phyloP scores from a whole-genome alignment of 2,888 invertebrate species.

The Herminia tarsipennalis region DNA sequence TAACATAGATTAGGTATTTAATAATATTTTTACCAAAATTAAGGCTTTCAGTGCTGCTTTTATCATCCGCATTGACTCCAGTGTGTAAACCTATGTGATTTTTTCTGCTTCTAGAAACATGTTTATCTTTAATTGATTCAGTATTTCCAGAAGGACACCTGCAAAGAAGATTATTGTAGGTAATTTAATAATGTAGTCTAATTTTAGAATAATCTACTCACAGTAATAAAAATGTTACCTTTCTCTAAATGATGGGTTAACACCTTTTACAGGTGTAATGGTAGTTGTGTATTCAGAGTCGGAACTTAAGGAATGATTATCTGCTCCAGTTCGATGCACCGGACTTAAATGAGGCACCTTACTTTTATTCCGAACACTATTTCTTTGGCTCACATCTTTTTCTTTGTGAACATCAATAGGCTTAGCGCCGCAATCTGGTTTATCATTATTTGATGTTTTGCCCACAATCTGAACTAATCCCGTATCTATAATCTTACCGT shows the following conservation, averaged over 20 bases:
- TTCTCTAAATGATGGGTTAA: slow-evolving; percentile 83
- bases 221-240: slow-evolving; percentile 73
- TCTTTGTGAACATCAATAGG: slow-evolving; percentile 55
- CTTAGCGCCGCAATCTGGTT: slow-evolving; percentile 53
- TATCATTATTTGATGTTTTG: slow-evolving; percentile 58
- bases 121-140: slow-evolving; percentile 74
- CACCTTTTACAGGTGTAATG: slow-evolving; percentile 87
- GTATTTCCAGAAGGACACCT: slow-evolving; percentile 74
- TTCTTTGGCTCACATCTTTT: slow-evolving; percentile 52
- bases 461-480: slow-evolving; percentile 65
- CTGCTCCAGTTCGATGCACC: slow-evolving; percentile 59
- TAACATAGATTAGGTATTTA: too few species aligned
- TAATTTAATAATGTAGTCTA: slow-evolving; percentile 13
- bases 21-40: slow-evolving; percentile 86
- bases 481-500: slow-evolving; percentile 93
- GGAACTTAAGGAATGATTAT: slow-evolving; percentile 89
- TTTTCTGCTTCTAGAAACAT: slow-evolving; percentile 64
- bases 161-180: too few species aligned
- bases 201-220: too few species aligned
- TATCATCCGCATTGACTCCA: slow-evolving; percentile 86
- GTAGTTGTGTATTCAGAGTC: slow-evolving; percentile 90
- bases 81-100: slow-evolving; percentile 76
- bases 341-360: slow-evolving; percentile 71
- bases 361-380: slow-evolving; percentile 66
- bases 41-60: slow-evolving; percentile 93